Evolutionary conservation across 2,888 invertebrate genomes (phyloP).

Genomic region (Cheiracanthium punctorium): DNA sequence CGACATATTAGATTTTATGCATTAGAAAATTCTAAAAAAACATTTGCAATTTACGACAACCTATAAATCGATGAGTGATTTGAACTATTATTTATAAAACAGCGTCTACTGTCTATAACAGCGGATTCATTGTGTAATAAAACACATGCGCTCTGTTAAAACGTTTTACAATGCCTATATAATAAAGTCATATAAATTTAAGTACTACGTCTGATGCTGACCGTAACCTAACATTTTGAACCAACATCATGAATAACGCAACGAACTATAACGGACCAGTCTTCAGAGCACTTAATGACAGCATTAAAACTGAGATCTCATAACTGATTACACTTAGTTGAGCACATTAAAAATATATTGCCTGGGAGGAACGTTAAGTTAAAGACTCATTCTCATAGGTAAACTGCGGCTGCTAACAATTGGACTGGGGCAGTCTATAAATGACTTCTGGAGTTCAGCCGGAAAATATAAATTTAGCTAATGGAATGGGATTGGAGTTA

Average conservation of each 20-base stretch:
- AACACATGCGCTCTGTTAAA: background rate
- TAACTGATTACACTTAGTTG: conserved; percentile 22
- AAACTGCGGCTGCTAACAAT: no score
- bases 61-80: no score
- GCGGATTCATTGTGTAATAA: background rate
- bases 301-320: conserved; percentile 19
- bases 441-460: no score
- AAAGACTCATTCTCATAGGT: no score
- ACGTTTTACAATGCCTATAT: background rate
- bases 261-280: background rate
- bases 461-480: no score
- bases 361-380: background rate
- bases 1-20: no score
- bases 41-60: no score
- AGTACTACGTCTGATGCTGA: background rate
- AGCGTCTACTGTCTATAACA: no score
- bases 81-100: no score
- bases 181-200: background rate
- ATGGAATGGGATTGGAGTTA: no score
- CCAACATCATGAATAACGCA: background rate
- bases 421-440: no score
- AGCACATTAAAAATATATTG: background rate
- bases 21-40: no score
- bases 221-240: background rate
- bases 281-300: conserved; percentile 23